Evolutionary conservation across 2,888 invertebrate genomes (phyloP).

Genomic region (Hypena proboscidalis): DNA sequence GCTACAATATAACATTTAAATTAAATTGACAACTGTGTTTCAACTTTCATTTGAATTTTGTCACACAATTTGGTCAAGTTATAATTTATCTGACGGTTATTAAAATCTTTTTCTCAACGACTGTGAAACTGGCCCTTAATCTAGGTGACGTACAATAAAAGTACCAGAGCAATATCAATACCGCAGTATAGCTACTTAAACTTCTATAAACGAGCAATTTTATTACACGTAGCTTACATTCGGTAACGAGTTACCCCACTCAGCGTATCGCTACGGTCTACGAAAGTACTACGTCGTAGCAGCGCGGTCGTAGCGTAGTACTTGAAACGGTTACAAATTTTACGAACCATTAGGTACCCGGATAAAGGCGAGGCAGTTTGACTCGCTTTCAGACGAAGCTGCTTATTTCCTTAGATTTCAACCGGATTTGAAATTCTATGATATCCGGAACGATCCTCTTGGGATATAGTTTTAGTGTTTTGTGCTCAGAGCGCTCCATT

Average conservation of each 20-base stretch:
- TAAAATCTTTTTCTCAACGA: too few relatives aligned
- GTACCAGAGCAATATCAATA: constrained; percentile 12
- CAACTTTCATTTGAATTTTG: too few relatives aligned
- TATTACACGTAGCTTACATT: constrained; percentile 38
- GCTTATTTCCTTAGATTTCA: constrained; percentile 48
- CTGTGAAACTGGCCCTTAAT: too few relatives aligned
- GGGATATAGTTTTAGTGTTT: constrained; percentile 8
- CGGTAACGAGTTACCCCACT: constrained; percentile 42
- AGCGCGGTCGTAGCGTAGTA: constrained; percentile 48
- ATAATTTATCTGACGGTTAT: too few relatives aligned
- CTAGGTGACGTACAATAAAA: too few relatives aligned
- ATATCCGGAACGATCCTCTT: constrained; percentile 13
- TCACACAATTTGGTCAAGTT: too few relatives aligned
- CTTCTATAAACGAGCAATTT: constrained; percentile 37
- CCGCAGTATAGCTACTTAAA: constrained; percentile 23
- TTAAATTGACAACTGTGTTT: too few relatives aligned
- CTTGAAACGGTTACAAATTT: constrained; percentile 60
- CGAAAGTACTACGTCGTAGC: constrained; percentile 48
- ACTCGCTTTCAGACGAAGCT: constrained; percentile 48
- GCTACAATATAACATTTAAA: too few relatives aligned
- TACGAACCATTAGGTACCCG: constrained; percentile 59
- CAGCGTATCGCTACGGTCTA: constrained; percentile 44
- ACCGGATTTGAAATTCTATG: constrained; percentile 29
- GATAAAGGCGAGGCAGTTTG: constrained; percentile 50
- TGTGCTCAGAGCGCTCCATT: too few relatives aligned